Percentiles rank a stretch among this genome's conserved stretches.
These are phyloP conservation scores for Lepus oiostolus DNA, from an alignment of 2,797 vertebrate species.

Conservation along the genomic window DNA sequence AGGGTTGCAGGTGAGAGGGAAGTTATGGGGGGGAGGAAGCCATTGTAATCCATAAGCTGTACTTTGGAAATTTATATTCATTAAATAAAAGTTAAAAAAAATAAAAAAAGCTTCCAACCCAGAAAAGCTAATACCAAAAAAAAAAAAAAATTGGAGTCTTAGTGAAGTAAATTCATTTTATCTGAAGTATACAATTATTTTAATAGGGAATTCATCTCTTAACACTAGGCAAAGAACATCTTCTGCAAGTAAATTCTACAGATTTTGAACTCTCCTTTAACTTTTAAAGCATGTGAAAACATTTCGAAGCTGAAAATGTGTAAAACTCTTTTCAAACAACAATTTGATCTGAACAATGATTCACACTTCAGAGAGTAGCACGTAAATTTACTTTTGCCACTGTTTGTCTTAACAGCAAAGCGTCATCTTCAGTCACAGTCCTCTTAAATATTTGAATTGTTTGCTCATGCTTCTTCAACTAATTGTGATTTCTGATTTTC, in stretches of 20 bases:
- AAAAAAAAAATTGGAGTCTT: no score
- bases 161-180: not conserved
- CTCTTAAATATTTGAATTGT: not conserved
- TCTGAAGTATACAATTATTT: not conserved
- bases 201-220: not conserved
- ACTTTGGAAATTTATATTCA: no score
- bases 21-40: no score
- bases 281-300: not conserved
- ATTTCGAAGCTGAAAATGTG: not conserved
- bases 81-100: no score
- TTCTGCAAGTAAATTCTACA: not conserved
- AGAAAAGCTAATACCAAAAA: no score
- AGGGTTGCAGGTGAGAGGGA: no score
- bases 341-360: not conserved
- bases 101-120: no score
- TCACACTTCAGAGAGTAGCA: not conserved
- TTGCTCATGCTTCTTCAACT: not conserved
- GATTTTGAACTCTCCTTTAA: not conserved
- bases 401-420: not conserved
- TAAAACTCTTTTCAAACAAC: not conserved
- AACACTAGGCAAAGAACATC: not conserved
- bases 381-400: not conserved
- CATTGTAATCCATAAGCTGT: no score
- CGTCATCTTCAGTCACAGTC: not conserved
- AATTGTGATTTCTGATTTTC: conserved; percentile 25